Evolutionary conservation across 2,888 invertebrate genomes (phyloP).

Genomic region (Tachystola acroxantha): DNA sequence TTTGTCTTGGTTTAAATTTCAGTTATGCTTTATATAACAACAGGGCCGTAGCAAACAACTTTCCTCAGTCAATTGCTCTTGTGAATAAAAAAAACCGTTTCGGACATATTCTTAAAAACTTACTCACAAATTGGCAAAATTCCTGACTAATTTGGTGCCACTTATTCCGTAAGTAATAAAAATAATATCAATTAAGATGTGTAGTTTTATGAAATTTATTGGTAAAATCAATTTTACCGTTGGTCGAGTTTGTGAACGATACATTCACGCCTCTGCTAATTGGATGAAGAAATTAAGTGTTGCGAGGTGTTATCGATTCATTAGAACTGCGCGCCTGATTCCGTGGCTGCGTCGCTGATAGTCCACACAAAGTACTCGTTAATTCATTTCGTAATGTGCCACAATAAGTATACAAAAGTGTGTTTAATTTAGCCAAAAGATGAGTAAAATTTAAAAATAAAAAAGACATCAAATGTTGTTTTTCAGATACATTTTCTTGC

Average conservation of each 20-base stretch:
- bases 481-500: too few species aligned
- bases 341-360: background rate
- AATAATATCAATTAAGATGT: background rate
- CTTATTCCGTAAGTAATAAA: too few species aligned
- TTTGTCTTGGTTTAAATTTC: constrained; percentile 66
- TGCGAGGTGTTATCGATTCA: constrained; percentile 15
- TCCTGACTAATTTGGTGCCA: background rate
- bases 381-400: too few species aligned
- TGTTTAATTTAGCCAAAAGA: too few species aligned
- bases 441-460: too few species aligned
- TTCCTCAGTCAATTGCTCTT: constrained; percentile 51
- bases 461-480: too few species aligned
- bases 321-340: constrained; percentile 14
- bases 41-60: constrained; percentile 63
- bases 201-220: background rate
- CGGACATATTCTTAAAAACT: background rate
- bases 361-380: too few species aligned
- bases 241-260: constrained; percentile 7
- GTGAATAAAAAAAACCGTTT: constrained; percentile 34
- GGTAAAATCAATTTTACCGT: constrained; percentile 4
- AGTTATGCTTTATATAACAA: constrained; percentile 71
- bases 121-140: background rate
- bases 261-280: constrained; percentile 18
- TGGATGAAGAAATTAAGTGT: constrained; percentile 14
- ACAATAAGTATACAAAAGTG: too few species aligned